phyloP scores from a whole-genome alignment of 1,140 invertebrate species.

The Lethocerus indicus region DNA sequence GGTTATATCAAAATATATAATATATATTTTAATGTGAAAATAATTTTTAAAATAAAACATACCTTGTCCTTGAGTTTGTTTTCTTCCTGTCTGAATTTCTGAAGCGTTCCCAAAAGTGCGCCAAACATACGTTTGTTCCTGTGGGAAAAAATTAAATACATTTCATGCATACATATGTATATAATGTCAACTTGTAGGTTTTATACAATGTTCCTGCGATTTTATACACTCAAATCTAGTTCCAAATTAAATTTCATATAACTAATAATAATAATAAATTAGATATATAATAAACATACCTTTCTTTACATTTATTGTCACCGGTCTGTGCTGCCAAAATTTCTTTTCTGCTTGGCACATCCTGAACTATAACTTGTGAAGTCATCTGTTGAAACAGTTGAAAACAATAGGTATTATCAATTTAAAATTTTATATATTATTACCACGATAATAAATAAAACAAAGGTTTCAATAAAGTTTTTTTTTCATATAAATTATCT shows the following conservation, averaged over 20 bases:
- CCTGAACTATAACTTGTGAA: slow-evolving; percentile 39
- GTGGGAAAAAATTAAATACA: slow-evolving; percentile 10
- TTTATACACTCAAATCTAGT: not conserved
- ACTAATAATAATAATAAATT: not conserved
- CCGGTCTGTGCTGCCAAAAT: slow-evolving; percentile 65
- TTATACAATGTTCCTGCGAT: not conserved
- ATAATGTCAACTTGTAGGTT: no score
- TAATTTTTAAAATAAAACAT: slow-evolving; percentile 16
- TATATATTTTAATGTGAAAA: no score
- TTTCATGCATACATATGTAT: no score
- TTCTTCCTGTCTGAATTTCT: slow-evolving; percentile 91
- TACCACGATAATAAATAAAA: not conserved
- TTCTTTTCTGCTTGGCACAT: slow-evolving; percentile 52
- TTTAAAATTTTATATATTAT: not conserved
- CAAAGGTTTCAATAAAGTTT: not conserved
- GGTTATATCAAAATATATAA: no score
- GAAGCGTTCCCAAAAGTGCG: slow-evolving; percentile 77
- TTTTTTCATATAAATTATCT: not conserved
- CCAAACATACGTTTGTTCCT: slow-evolving; percentile 91
- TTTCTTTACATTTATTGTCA: slow-evolving; percentile 64
- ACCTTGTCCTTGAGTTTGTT: slow-evolving; percentile 59
- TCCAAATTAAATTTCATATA: not conserved
- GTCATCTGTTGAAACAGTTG: slow-evolving; percentile 24
- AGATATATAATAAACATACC: slow-evolving; percentile 20
- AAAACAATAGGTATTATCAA: slow-evolving; percentile 7